A percentile compares a stretch with the other conserved stretches of the same genome.
These are phyloP conservation scores for Pungitius pungitius DNA, from an alignment of 2,113 vertebrate genomes.

Conservation along the genomic window DNA sequence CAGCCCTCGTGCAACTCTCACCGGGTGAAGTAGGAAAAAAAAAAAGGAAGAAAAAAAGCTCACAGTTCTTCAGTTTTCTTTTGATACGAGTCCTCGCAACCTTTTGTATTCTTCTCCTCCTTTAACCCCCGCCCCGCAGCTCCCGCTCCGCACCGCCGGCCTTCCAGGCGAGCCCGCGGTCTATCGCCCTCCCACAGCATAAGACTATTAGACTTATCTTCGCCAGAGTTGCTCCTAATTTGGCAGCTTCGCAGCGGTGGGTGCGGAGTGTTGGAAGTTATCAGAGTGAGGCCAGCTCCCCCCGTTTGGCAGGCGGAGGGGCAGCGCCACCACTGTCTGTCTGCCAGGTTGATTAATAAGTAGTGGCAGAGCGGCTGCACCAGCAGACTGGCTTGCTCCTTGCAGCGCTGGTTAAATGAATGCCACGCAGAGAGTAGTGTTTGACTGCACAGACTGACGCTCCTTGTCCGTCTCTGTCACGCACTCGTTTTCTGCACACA, in stretches of 20 bases:
- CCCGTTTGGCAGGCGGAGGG: conserved; percentile 73
- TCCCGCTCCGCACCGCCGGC: conserved; percentile 37
- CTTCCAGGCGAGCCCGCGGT: conserved; percentile 38
- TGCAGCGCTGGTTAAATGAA: conserved; percentile 57
- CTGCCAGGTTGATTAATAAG: conserved; percentile 76
- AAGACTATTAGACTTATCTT: conserved; percentile 69
- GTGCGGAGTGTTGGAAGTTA: conserved; percentile 67
- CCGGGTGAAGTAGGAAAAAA: conserved; percentile 5
- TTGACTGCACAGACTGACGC: neutral
- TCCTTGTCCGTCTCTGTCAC: neutral
- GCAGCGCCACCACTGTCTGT: conserved; percentile 61
- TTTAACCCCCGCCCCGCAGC: conserved; percentile 19
- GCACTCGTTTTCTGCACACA: conserved; percentile 1
- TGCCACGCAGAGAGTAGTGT: conserved; percentile 8
- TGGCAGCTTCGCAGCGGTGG: conserved; percentile 62
- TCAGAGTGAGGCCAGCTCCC: conserved; percentile 71
- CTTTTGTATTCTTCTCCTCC: conserved; percentile 26
- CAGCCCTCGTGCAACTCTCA: neutral
- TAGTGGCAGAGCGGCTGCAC: conserved; percentile 51
- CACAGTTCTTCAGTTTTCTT: neutral
- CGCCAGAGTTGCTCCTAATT: conserved; percentile 69
- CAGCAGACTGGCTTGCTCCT: conserved; percentile 60
- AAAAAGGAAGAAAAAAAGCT: too few relatives aligned
- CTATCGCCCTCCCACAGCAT: conserved; percentile 64
- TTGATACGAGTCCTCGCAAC: neutral